Evolutionary conservation across 2,888 invertebrate genomes (phyloP).

Genomic region (Auanema freiburgensis): DNA sequence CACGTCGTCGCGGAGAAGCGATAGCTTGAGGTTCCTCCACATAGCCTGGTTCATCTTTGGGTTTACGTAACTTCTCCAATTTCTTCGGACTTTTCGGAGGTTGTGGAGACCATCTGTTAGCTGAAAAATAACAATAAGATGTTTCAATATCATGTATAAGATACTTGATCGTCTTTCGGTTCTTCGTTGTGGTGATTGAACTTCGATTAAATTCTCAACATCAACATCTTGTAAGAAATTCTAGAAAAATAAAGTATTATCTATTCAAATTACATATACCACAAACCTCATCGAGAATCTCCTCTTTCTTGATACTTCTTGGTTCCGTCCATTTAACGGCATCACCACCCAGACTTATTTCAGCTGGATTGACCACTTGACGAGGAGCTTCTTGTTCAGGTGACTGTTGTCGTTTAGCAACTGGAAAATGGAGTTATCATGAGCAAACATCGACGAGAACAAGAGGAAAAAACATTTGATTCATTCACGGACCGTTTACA

Average conservation of each 20-base stretch:
- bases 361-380: slow-evolving; percentile 37
- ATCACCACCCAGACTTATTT: slow-evolving; percentile 43
- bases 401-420: not conserved
- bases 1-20: no score
- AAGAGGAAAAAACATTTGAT: no score
- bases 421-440: slow-evolving; percentile 15
- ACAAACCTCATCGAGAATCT: not conserved
- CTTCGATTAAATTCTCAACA: not conserved
- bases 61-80: no score
- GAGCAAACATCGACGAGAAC: not conserved
- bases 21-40: no score
- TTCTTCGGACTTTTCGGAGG: not conserved
- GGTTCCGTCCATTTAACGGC: slow-evolving; percentile 29
- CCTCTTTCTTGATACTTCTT: slow-evolving; percentile 19
- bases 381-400: not conserved
- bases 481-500: not conserved
- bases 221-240: not conserved
- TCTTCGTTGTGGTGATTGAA: slow-evolving; percentile 14
- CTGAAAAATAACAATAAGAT: not conserved
- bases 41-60: no score
- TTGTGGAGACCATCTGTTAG: not conserved
- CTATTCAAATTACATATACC: not conserved
- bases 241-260: no score
- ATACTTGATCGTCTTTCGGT: not conserved
- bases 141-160: not conserved